Evolutionary conservation across 2,888 invertebrate species (phyloP).

Genomic region (Hyposoter dolosus): DNA sequence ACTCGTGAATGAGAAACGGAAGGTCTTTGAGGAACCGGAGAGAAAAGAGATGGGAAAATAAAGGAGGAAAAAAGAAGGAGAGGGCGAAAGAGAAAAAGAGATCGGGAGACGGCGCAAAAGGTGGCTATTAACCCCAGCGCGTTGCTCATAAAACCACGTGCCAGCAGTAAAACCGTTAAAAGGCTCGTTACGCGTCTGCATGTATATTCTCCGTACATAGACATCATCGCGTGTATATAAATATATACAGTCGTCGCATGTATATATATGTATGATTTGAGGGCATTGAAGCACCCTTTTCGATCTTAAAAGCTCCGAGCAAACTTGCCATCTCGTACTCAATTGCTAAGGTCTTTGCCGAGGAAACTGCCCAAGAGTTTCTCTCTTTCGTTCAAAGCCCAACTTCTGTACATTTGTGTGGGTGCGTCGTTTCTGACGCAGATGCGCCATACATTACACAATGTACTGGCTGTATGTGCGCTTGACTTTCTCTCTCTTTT

Average conservation of each 20-base stretch:
- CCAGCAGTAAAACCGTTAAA: slow-evolving; percentile 72
- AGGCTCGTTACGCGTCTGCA: slow-evolving; percentile 72
- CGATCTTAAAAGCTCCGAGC: slow-evolving; percentile 37
- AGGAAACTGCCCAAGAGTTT: slow-evolving; percentile 44
- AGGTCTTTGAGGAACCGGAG: slow-evolving; percentile 40
- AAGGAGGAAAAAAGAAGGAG: not conserved
- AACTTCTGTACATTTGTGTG: slow-evolving; percentile 5
- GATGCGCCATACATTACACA: slow-evolving; percentile 42
- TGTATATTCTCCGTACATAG: slow-evolving; percentile 60
- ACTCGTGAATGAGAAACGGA: slow-evolving; percentile 67
- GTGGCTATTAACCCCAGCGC: slow-evolving; percentile 71
- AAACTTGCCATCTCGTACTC: slow-evolving; percentile 52
- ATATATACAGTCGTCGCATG: slow-evolving; percentile 12
- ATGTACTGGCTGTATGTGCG: slow-evolving; percentile 9
- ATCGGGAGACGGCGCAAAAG: slow-evolving; percentile 62
- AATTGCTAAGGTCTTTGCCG: slow-evolving; percentile 57
- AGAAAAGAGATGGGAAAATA: slow-evolving; percentile 12
- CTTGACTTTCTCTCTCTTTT: slow-evolving; percentile 10
- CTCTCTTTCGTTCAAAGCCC: slow-evolving; percentile 27
- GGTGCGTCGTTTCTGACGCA: slow-evolving; percentile 43
- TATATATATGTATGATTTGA: slow-evolving; percentile 48
- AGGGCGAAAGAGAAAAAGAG: slow-evolving; percentile 45
- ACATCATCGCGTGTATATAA: slow-evolving; percentile 18
- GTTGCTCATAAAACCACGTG: slow-evolving; percentile 71
- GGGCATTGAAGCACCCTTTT: slow-evolving; percentile 28